phyloP scores from a whole-genome alignment of 2,888 invertebrate genomes.

The Pomacea canaliculata region DNA sequence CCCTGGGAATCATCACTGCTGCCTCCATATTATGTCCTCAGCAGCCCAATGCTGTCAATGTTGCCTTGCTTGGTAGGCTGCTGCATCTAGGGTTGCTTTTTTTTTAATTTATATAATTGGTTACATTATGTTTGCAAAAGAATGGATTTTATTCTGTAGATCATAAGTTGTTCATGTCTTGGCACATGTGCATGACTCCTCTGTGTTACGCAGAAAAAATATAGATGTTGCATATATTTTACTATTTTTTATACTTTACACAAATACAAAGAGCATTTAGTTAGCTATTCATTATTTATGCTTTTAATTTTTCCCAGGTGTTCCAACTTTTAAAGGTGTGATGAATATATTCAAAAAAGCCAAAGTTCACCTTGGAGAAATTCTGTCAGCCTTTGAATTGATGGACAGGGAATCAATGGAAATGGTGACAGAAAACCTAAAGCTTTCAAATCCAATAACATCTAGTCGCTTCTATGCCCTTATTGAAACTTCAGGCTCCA shows the following conservation, averaged over 20 bases:
- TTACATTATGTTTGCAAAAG: neutral
- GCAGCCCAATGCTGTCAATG: constrained; percentile 83
- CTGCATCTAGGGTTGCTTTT: neutral
- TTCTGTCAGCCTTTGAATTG: constrained; percentile 95
- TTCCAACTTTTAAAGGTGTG: constrained; percentile 83
- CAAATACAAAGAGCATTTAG: neutral
- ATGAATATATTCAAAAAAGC: constrained; percentile 82
- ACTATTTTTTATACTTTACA: too few species aligned
- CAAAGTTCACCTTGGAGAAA: constrained; percentile 84
- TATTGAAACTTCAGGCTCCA: constrained; percentile 79
- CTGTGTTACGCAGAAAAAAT: neutral
- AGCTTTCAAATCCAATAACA: constrained; percentile 72
- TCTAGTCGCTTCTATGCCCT: constrained; percentile 65
- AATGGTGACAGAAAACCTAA: constrained; percentile 77
- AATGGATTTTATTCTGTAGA: neutral
- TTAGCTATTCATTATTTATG: neutral
- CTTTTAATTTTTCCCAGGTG: constrained; percentile 73
- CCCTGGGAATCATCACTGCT: constrained; percentile 93
- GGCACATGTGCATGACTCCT: neutral
- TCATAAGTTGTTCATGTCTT: neutral
- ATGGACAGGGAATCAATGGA: constrained; percentile 84
- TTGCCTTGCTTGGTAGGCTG: constrained; percentile 87
- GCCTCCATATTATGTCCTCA: constrained; percentile 91
- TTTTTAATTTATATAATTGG: neutral
- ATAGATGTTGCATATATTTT: too few species aligned